Evolutionary conservation across 2,113 vertebrate species (phyloP).

Genomic region (Rostratula benghalensis): DNA sequence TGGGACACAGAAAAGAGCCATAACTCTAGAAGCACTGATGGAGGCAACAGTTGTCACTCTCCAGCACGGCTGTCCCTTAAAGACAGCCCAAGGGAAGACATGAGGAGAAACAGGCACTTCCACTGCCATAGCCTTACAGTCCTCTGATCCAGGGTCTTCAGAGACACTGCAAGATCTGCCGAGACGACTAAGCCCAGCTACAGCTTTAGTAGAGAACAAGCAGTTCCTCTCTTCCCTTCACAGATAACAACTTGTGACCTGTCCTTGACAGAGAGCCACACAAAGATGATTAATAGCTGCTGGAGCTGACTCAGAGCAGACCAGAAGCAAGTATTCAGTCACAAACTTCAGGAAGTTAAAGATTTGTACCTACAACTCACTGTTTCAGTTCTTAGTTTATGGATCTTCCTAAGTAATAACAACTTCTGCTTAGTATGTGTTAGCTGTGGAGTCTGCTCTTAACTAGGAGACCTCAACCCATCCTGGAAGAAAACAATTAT

Average conservation of each 20-base stretch:
- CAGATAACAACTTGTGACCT: neutral
- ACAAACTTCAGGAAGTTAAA: neutral
- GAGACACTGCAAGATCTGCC: neutral
- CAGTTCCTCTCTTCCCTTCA: neutral
- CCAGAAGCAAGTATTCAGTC: neutral
- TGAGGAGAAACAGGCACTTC: neutral
- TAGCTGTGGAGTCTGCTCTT: neutral
- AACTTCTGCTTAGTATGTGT: neutral
- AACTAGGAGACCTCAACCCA: neutral
- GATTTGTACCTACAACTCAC: neutral
- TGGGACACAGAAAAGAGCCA: neutral
- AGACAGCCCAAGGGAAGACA: neutral
- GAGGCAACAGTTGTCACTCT: neutral
- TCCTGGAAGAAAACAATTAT: constrained; percentile 6
- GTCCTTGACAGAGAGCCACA: neutral
- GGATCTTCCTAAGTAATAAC: neutral
- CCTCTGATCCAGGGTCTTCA: neutral
- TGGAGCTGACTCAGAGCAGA: neutral
- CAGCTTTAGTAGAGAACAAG: neutral
- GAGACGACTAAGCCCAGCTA: neutral
- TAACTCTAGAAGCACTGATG: neutral
- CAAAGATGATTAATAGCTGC: neutral
- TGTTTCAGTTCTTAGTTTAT: neutral
- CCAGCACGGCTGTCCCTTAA: neutral
- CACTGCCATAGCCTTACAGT: neutral